Evolutionary conservation across 2,888 invertebrate species (phyloP).

Genomic region (Tiliacea aurago): DNA sequence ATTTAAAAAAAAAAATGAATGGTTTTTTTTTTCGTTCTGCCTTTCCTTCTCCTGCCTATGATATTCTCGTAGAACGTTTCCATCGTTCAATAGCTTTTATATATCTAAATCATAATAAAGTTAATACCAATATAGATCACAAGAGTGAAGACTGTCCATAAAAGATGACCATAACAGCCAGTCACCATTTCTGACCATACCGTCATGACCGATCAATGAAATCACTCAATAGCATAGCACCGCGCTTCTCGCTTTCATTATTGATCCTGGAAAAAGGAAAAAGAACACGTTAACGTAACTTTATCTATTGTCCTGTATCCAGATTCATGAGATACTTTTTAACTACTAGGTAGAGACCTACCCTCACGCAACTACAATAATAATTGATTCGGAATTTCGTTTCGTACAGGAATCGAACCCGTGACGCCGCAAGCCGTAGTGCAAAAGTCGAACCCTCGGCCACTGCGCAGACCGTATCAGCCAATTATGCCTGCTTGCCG

Average conservation of each 20-base stretch:
- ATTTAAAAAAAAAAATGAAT: too few species aligned
- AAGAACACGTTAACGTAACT: too few species aligned
- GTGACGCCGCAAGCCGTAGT: neutral
- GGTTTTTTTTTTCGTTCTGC: too few species aligned
- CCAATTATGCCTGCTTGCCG: neutral
- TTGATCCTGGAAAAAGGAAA: conserved; percentile 31
- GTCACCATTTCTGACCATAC: conserved; percentile 40
- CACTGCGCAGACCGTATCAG: neutral
- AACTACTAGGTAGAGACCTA: neutral
- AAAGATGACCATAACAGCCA: conserved; percentile 20
- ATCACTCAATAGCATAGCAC: neutral
- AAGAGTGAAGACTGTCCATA: conserved; percentile 35
- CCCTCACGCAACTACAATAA: neutral
- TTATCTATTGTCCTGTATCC: too few species aligned
- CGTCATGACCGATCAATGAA: neutral
- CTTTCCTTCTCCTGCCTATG: too few species aligned
- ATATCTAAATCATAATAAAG: neutral
- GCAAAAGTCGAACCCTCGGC: neutral
- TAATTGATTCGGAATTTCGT: neutral
- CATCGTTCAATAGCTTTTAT: neutral
- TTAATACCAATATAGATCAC: conserved; percentile 46
- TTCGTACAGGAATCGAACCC: conserved; percentile 1
- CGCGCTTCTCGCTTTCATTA: conserved; percentile 1
- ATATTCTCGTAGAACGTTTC: too few species aligned
- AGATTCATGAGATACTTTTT: too few species aligned